Evolutionary conservation across 1,140 invertebrate genomes (phyloP), one percentile per base, ranked within the genome.

Genomic region (Aphelinus certus): DNA sequence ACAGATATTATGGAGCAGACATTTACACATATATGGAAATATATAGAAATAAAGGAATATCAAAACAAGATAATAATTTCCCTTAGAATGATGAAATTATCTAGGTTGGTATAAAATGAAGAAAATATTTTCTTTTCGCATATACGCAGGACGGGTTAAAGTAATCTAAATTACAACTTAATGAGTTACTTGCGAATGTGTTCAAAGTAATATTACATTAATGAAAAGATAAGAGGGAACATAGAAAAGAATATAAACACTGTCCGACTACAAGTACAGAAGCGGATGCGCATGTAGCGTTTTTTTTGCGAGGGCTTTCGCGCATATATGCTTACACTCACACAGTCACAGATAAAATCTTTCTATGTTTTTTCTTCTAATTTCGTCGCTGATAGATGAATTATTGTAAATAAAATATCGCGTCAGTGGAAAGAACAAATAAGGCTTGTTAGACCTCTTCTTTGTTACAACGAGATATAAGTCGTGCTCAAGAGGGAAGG

Each of bases 11-110:
- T 78, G 81, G 81, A 85, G 83, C 82, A 84, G 81, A 85, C 83
- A 86, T 86, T 86, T 86, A 86, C 81, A 86, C 79, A 82, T 85
- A 82, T 26, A 26, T 80, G 83, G 79, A 82, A 82, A 83, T 82
- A 84, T 80, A 83, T 81, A 84, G 77, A 81, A 82, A 80, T 71
- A 85, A 26, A 83, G 80, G 83, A 83, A 85, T 86, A 86, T 84
- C 84, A 84, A 86, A 86, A 86, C 81, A 86, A 84, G 83, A 83
- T 83, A 83, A 74, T 74, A 7, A 61, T 68, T 26, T 81, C 57
- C 76, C 78, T 84, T 82, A 82, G 81, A 80, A 77, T 83, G 82
- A 80, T 76, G 60, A 62, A 70, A 68, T 81, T 74, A 77, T 81
- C 83, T 80, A 80, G 81, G 83, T 76, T 83, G 62, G 81, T 85